Percentiles rank a stretch among this genome's conserved stretches.
These are phyloP conservation scores for Melanotaenia boesemani DNA, from an alignment of 2,797 vertebrate species.

Conservation along the genomic window DNA sequence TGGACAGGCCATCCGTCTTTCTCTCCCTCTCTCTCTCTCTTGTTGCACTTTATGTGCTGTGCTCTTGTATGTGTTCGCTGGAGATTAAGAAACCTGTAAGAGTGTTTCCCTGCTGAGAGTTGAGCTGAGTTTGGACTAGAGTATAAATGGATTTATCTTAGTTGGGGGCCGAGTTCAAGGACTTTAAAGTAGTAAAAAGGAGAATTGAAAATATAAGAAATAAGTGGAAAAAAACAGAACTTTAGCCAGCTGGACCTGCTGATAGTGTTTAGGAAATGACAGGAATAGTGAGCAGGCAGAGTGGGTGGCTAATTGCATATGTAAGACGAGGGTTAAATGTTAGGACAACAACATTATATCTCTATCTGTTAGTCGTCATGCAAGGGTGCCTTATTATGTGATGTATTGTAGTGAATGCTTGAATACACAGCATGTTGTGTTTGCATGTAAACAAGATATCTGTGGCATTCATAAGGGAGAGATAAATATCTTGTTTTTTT, in stretches of 20 bases:
- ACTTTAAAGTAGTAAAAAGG: slow-evolving; percentile 2
- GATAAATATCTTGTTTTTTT: no score
- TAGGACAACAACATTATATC: not conserved
- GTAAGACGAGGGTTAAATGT: not conserved
- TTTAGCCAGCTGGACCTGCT: not conserved
- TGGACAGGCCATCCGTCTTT: slow-evolving; percentile 19
- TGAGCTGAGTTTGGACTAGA: slow-evolving; percentile 6
- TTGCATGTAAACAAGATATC: no score
- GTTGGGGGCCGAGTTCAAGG: slow-evolving; percentile 8
- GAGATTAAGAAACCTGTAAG: slow-evolving; percentile 21
- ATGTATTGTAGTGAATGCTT: no score
- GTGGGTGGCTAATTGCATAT: not conserved
- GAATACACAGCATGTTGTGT: no score
- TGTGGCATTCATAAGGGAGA: no score
- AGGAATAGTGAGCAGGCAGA: not conserved
- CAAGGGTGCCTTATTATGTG: no score
- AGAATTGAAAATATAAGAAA: not conserved
- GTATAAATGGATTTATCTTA: slow-evolving; percentile 5
- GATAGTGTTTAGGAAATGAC: not conserved
- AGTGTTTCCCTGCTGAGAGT: not conserved
- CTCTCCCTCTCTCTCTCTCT: not conserved
- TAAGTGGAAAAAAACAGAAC: not conserved
- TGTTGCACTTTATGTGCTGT: not conserved
- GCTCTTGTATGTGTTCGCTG: not conserved
- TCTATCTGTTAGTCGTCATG: no score